A percentile compares a stretch with the other conserved stretches of the same genome.
phyloP scores from a whole-genome alignment of 2,888 invertebrate species.

The Aleiodes leptofemur region DNA sequence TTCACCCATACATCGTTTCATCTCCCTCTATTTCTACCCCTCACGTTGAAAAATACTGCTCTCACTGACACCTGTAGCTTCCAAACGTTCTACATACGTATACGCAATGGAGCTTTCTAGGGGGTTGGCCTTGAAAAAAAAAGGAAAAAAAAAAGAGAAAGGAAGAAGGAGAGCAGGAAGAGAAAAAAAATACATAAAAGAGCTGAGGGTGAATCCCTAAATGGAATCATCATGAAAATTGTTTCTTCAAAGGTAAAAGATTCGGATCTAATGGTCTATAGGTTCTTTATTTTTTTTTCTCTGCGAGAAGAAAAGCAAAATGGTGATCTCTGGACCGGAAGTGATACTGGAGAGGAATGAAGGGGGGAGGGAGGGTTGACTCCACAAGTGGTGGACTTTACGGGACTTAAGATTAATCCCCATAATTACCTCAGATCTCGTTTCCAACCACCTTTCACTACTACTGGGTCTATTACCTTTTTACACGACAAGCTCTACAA shows the following conservation, averaged over 20 bases:
- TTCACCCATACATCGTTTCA: constrained; percentile 51
- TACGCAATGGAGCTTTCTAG: constrained; percentile 50
- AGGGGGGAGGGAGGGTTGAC: constrained; percentile 49
- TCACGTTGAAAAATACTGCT: constrained; percentile 73
- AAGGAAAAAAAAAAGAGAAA: constrained; percentile 24
- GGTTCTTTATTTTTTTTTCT: constrained; percentile 8
- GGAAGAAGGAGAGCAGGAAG: not conserved
- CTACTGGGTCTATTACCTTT: constrained; percentile 65
- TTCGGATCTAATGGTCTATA: constrained; percentile 39
- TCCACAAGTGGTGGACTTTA: constrained; percentile 75
- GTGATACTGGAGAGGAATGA: not conserved
- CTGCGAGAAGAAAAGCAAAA: constrained; percentile 12
- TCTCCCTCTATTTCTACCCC: constrained; percentile 61
- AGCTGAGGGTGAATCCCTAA: constrained; percentile 39
- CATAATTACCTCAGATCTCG: constrained; percentile 71
- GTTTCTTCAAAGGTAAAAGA: constrained; percentile 39
- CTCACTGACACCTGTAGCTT: constrained; percentile 76
- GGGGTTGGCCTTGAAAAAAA: constrained; percentile 38
- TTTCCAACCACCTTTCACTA: constrained; percentile 44
- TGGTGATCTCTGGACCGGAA: constrained; percentile 41
- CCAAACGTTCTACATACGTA: constrained; percentile 73
- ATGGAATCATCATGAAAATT: constrained; percentile 40
- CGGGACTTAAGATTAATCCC: constrained; percentile 74
- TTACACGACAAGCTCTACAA: constrained; percentile 61
- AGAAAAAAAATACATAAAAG: constrained; percentile 46